Percentiles rank a stretch among this genome's conserved stretches.
phyloP scores from a whole-genome alignment of 2,888 invertebrate species.

The Spodoptera picta region DNA sequence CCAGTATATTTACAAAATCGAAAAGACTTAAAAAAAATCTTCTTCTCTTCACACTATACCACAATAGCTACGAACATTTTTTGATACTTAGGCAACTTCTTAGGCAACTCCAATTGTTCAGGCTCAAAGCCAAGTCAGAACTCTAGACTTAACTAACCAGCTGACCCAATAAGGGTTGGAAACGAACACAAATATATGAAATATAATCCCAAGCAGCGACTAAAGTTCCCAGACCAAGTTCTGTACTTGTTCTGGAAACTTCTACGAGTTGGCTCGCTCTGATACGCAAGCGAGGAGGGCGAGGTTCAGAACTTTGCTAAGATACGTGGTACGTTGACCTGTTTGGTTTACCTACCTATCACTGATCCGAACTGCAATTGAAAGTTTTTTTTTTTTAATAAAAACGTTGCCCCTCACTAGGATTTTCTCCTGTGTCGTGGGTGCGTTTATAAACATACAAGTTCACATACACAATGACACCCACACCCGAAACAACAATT shows the following conservation, averaged over 20 bases:
- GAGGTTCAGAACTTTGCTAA: slow-evolving; percentile 19
- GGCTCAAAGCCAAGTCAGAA: slow-evolving; percentile 4
- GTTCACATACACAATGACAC: too few relatives aligned
- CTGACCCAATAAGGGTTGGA: slow-evolving; percentile 28
- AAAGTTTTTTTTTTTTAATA: too few relatives aligned
- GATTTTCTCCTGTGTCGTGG: too few relatives aligned
- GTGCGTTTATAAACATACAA: too few relatives aligned
- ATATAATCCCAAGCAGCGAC: slow-evolving; percentile 32
- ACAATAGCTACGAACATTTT: background rate
- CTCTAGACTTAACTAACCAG: slow-evolving; percentile 8
- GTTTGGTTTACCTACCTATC: slow-evolving; percentile 9
- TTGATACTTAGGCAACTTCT: too few relatives aligned
- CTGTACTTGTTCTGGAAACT: slow-evolving; percentile 26
- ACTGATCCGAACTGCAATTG: slow-evolving; percentile 20
- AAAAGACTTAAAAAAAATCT: too few relatives aligned
- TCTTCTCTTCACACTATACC: background rate
- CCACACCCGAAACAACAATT: too few relatives aligned
- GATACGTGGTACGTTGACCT: slow-evolving; percentile 30
- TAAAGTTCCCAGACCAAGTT: slow-evolving; percentile 38
- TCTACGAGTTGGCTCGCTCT: slow-evolving; percentile 33
- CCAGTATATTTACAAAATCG: too few relatives aligned
- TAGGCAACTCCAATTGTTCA: too few relatives aligned
- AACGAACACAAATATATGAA: slow-evolving; percentile 34
- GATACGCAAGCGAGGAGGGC: slow-evolving; percentile 7
- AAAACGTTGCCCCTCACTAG: too few relatives aligned